Evolutionary conservation across 2,113 vertebrate species (phyloP), one percentile per base, ranked within the genome.

Genomic region (Podilymbus podiceps): DNA sequence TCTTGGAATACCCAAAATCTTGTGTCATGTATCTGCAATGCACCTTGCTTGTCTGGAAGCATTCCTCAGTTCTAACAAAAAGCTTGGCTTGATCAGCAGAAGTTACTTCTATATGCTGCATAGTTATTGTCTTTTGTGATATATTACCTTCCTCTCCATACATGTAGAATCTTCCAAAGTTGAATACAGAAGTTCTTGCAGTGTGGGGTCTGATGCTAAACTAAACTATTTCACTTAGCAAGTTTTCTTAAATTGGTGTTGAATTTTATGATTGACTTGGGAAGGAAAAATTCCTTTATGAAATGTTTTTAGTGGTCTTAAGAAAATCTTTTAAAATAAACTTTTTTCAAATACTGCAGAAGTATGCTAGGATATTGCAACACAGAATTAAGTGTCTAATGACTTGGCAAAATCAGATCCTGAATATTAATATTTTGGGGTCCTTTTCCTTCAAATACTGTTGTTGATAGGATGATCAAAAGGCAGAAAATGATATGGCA

Each of bases 401-500:
- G 49, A 69, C 49, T 85, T 87, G 17, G 49, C 49, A 81, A 75
- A 84, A 68, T 53, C 53, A 60, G 15, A 49, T 92, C 38, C 80
- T 89, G 46, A 62, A 73, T 93, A 9, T 79, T 77, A 88, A 88
- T 76, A 19, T 75, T 81, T 89, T 74, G 69, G 76, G 30, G 35
- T 76, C 28, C 30, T 74, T 90, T 97, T 94, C 89, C 53, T 85
- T 88, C 64, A 78, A 96, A 97, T 92, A 46, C 3, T 73, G 35
- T 85, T 96, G 24, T 88, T 80, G 20, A 44, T 96, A 99, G 99
- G 99, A 99, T 96, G 99, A 99, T 95, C 98, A 98, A 93, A 99
- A 99, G 93, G 98, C 98, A 47, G 99, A 99, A 91, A 98, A 99
- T 75, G 98, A 99, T 88, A 99, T 99, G 99, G 99, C 99, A 23